These are phyloP conservation scores for Tragelaphus buxtoni DNA, from an alignment of 2,113 vertebrate species.

Conservation along the genomic window DNA sequence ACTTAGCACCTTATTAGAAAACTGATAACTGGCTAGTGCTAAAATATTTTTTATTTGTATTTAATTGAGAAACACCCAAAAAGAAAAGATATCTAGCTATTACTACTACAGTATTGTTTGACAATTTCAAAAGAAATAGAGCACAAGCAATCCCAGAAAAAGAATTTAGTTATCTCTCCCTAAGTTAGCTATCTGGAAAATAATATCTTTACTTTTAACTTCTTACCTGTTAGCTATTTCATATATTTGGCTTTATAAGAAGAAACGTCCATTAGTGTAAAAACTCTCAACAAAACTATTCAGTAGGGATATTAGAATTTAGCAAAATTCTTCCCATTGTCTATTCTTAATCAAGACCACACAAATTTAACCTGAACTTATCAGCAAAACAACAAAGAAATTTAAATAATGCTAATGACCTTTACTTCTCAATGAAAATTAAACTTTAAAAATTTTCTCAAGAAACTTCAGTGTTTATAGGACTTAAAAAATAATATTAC, in stretches of 20 bases:
- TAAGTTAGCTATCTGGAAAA: neutral
- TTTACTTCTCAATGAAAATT: neutral
- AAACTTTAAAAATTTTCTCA: neutral
- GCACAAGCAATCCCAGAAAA: neutral
- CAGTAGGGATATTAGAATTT: neutral
- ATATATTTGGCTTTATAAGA: neutral
- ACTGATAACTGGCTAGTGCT: neutral
- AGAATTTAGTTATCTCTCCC: neutral
- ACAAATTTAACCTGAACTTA: neutral
- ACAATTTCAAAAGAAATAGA: conserved; percentile 1
- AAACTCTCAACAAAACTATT: neutral
- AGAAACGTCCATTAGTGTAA: neutral
- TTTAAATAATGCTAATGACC: neutral
- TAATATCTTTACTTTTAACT: neutral
- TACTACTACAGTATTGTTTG: neutral
- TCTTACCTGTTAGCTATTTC: neutral
- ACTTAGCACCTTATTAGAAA: conserved; percentile 34
- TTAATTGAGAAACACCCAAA: conserved; percentile 22
- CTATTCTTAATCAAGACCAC: neutral
- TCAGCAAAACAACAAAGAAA: neutral
- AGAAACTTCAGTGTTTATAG: neutral
- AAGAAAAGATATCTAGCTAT: neutral
- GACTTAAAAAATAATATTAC: neutral
- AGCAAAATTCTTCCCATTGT: neutral
- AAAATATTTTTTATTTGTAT: conserved; percentile 13